These are phyloP conservation scores for Ctenosaura bakeri DNA, from an alignment of 2,797 vertebrate genomes.

Conservation along the genomic window DNA sequence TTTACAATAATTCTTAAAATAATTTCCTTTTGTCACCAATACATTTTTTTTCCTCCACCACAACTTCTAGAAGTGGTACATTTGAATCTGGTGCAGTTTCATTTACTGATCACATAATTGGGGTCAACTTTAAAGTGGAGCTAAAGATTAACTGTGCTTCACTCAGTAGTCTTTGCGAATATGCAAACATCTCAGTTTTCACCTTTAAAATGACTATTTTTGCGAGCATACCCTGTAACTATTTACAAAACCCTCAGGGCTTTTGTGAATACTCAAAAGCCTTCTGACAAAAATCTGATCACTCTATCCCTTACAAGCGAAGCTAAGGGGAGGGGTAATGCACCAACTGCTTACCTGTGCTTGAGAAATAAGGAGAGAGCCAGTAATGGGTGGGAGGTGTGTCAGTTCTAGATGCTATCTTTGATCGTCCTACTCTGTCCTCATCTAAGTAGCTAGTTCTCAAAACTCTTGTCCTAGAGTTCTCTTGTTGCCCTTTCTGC, in stretches of 20 bases:
- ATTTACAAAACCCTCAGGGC: too few relatives aligned
- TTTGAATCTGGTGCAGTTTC: neutral
- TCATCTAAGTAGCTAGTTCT: too few relatives aligned
- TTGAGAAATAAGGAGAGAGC: neutral
- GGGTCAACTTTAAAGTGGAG: neutral
- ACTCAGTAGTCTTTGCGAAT: neutral
- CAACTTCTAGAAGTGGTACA: neutral
- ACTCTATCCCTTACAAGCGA: neutral
- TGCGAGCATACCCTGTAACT: neutral
- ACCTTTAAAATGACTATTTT: neutral
- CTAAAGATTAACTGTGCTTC: neutral
- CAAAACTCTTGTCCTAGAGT: too few relatives aligned
- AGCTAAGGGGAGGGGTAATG: neutral
- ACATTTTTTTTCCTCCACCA: neutral
- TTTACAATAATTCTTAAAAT: neutral
- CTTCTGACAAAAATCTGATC: neutral
- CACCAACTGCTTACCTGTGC: neutral
- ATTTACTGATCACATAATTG: neutral
- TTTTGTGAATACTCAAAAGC: neutral
- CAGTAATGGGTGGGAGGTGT: too few relatives aligned
- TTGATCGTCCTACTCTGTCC: too few relatives aligned
- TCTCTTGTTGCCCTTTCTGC: too few relatives aligned
- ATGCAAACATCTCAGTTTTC: neutral
- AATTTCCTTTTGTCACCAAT: neutral
- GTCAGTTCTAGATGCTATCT: too few relatives aligned